Percentiles rank a stretch among this genome's conserved stretches.
Evolutionary conservation across 2,797 vertebrate species (phyloP).

Genomic region (Prionace glauca): DNA sequence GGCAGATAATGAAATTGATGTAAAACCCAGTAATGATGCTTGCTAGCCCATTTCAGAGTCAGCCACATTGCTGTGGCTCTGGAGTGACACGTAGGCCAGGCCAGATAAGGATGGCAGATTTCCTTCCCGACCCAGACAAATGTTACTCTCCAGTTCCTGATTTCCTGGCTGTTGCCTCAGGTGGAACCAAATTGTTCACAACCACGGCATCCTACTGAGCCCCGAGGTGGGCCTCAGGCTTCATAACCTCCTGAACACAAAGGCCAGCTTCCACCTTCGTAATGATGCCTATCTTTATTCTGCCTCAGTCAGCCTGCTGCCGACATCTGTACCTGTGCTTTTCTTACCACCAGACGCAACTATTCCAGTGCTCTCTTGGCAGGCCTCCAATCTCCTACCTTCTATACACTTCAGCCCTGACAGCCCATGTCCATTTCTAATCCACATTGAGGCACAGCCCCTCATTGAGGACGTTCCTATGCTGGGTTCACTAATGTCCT

Average conservation of each 20-base stretch:
- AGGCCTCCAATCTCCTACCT: neutral
- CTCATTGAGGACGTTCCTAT: too few species aligned
- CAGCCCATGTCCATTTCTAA: neutral
- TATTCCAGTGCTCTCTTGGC: neutral
- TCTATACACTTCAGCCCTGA: too few species aligned
- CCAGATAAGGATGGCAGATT: too few species aligned
- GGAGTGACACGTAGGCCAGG: too few species aligned
- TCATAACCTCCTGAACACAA: neutral
- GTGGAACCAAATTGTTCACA: neutral
- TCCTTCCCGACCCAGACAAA: neutral
- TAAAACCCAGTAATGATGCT: too few species aligned
- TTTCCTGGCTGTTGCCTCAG: neutral
- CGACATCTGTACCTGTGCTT: neutral
- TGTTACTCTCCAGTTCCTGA: neutral
- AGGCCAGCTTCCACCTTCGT: neutral
- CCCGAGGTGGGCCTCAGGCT: neutral
- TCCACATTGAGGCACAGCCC: neutral
- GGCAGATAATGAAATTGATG: too few species aligned
- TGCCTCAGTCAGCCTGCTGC: neutral
- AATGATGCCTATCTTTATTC: neutral
- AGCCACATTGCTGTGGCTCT: too few species aligned
- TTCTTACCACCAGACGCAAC: too few species aligned
- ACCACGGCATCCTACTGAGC: too few species aligned
- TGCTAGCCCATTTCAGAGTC: too few species aligned
- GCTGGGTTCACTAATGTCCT: too few species aligned